A percentile compares a stretch with the other conserved stretches of the same genome.
phyloP scores from a whole-genome alignment of 1,140 invertebrate species.

The Zophobas atratus region DNA sequence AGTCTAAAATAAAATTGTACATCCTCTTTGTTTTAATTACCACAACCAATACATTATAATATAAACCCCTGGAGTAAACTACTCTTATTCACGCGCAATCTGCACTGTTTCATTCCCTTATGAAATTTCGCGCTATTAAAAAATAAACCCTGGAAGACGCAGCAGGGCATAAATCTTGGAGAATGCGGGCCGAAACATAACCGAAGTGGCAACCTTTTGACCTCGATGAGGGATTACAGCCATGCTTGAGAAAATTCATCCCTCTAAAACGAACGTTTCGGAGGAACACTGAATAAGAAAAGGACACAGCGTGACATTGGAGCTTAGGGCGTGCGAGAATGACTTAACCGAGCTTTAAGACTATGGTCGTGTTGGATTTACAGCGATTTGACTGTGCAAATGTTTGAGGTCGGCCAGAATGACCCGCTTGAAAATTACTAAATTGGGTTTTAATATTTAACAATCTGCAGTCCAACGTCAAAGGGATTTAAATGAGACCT shows the following conservation, averaged over 20 bases:
- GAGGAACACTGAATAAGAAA: conserved; percentile 31
- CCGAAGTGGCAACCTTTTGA: conserved; percentile 33
- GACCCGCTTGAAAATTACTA: conserved; percentile 28
- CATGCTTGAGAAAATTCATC: conserved; percentile 39
- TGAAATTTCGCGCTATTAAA: background rate
- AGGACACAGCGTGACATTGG: conserved; percentile 25
- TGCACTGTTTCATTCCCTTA: too few species aligned
- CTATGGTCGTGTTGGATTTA: conserved; percentile 46
- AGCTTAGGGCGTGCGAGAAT: conserved; percentile 36
- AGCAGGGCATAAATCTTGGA: conserved; percentile 10
- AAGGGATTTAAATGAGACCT: background rate
- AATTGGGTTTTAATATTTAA: conserved; percentile 37
- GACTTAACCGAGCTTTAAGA: conserved; percentile 46
- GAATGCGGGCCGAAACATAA: conserved; percentile 11
- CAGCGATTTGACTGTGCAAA: conserved; percentile 37
- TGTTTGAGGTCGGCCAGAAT: conserved; percentile 39
- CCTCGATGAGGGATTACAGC: conserved; percentile 29
- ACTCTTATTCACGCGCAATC: too few species aligned
- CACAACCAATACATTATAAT: too few species aligned
- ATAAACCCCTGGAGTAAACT: too few species aligned
- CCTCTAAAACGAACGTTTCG: conserved; percentile 9
- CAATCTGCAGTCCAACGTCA: background rate
- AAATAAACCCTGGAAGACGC: conserved; percentile 6
- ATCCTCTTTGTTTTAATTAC: too few species aligned
- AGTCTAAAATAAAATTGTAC: too few species aligned